Conservation (phyloP, 1,140 invertebrate genomes). For the Archivesica marissinica region DNA sequence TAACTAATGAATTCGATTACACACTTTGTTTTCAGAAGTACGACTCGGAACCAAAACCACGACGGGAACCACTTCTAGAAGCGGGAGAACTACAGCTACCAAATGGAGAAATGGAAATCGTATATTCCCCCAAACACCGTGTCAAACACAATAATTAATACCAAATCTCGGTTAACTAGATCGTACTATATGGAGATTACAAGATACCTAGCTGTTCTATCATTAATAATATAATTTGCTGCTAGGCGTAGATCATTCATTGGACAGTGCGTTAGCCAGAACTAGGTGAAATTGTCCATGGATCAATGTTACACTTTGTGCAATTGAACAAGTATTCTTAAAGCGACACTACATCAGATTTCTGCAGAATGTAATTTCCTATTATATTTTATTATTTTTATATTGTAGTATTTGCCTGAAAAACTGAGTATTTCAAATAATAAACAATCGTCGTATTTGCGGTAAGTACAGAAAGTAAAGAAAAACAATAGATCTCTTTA, state of each 20-base stretch:
- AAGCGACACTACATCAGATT: too few relatives aligned
- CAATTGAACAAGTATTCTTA: background rate
- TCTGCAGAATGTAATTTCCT: too few relatives aligned
- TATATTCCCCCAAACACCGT: background rate
- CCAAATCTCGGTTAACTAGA: background rate
- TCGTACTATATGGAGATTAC: too few relatives aligned
- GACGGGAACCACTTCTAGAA: background rate
- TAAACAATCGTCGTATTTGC: too few relatives aligned
- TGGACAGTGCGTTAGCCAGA: too few relatives aligned
- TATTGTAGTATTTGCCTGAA: too few relatives aligned
- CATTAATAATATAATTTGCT: background rate
- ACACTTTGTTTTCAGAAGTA: background rate
- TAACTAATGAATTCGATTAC: background rate
- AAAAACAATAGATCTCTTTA: too few relatives aligned
- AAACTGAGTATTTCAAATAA: too few relatives aligned
- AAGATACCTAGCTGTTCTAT: slow-evolving; percentile 3
- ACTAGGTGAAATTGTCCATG: too few relatives aligned
- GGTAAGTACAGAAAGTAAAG: too few relatives aligned
- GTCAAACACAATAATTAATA: background rate
- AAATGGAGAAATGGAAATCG: background rate
- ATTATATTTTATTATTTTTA: too few relatives aligned
- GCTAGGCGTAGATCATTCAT: too few relatives aligned
- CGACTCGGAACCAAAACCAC: background rate
- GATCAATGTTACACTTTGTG: background rate
- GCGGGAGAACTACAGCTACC: slow-evolving; percentile 11